Evolutionary conservation across 2,113 vertebrate genomes (phyloP).

Genomic region (Oncorhynchus mykiss): DNA sequence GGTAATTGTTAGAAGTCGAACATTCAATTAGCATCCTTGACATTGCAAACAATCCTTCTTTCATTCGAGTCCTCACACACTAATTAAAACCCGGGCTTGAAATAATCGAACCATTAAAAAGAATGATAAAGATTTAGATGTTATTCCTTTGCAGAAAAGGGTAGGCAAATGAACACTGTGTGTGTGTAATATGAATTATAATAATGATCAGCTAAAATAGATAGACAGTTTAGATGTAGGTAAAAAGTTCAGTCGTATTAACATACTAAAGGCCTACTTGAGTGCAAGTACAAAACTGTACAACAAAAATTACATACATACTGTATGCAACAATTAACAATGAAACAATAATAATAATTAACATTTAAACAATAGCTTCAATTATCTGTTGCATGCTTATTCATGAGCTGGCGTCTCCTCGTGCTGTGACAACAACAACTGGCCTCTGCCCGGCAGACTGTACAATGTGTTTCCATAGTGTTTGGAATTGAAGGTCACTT

Average conservation of each 20-base stretch:
- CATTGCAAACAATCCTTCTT: conserved; percentile 78
- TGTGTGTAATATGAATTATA: not conserved
- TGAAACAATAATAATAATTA: conserved; percentile 46
- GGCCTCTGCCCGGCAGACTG: conserved; percentile 37
- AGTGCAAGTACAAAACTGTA: not conserved
- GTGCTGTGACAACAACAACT: conserved; percentile 44
- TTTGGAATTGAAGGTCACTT: conserved; percentile 48
- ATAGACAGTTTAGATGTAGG: not conserved
- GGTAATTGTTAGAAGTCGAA: conserved; percentile 77
- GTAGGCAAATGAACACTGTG: not conserved
- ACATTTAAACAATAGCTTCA: conserved; percentile 49
- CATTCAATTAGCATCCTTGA: conserved; percentile 81
- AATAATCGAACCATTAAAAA: conserved; percentile 76
- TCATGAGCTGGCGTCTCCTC: conserved; percentile 58
- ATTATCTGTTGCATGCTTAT: conserved; percentile 50
- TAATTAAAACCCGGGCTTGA: conserved; percentile 75
- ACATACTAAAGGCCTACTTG: not conserved
- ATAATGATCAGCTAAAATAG: not conserved
- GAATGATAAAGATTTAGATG: conserved; percentile 62
- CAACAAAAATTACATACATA: not conserved
- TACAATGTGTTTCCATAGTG: conserved; percentile 4
- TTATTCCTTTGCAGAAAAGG: conserved; percentile 15
- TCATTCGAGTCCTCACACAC: conserved; percentile 68
- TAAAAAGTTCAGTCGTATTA: not conserved
- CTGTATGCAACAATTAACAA: conserved; percentile 29